Conservation (phyloP, 2,888 invertebrate genomes). For the Dyspetes luteomarginatus region DNA sequence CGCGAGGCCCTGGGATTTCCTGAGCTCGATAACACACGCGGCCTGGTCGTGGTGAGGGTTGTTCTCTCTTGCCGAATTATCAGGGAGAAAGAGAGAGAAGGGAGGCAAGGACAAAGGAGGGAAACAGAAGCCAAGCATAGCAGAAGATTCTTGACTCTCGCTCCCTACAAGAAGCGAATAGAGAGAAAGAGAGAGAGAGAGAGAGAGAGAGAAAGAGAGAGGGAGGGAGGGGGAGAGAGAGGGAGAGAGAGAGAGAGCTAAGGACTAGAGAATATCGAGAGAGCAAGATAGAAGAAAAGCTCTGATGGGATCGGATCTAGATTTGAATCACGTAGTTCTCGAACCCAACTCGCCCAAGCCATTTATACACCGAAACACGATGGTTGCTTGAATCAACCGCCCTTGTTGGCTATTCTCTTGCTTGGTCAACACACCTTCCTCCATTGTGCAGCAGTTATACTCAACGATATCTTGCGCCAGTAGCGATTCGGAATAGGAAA, state of each 20-base stretch:
- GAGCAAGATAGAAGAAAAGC: constrained; percentile 52
- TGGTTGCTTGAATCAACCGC: constrained; percentile 18
- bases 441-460: too few relatives aligned
- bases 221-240: constrained; percentile 5
- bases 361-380: constrained; percentile 41
- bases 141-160: not conserved
- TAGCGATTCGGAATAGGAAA: too few relatives aligned
- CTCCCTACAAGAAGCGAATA: not conserved
- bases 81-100: not conserved
- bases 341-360: constrained; percentile 42
- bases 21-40: constrained; percentile 74
- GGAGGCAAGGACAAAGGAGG: not conserved
- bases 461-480: too few relatives aligned
- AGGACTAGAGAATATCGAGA: constrained; percentile 45
- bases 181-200: not conserved
- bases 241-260: constrained; percentile 32
- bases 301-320: constrained; percentile 79
- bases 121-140: not conserved
- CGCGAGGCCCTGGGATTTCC: constrained; percentile 73
- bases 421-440: constrained; percentile 45
- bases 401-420: constrained; percentile 27
- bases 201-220: not conserved
- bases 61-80: not conserved
- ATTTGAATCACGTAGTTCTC: constrained; percentile 81
- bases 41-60: constrained; percentile 13